Conservation (phyloP, 2,888 invertebrate genomes). For the Metellina segmentata region DNA sequence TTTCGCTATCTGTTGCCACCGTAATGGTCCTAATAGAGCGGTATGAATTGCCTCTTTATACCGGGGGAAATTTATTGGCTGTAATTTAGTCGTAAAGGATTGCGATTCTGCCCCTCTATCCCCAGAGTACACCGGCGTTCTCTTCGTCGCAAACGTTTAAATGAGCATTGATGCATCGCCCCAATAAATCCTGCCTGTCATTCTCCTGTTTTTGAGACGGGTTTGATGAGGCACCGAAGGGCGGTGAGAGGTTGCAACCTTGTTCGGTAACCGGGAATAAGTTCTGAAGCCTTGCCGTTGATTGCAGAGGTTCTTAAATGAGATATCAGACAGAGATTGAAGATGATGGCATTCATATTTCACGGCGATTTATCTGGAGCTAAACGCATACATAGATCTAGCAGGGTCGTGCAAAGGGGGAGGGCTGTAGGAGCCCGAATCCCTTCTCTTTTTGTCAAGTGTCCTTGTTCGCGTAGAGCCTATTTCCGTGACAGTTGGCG, state of each 20-base stretch:
- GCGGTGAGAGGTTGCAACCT: background rate
- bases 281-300: too few relatives aligned
- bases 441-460: too few relatives aligned
- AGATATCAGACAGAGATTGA: too few relatives aligned
- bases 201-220: background rate
- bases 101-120: background rate
- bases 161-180: slow-evolving; percentile 35
- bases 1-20: background rate
- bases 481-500: too few relatives aligned
- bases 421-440: too few relatives aligned
- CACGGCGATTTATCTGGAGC: background rate
- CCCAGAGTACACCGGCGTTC: background rate
- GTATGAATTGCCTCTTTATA: slow-evolving; percentile 56
- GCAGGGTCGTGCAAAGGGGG: too few relatives aligned
- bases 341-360: background rate
- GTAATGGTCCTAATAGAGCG: slow-evolving; percentile 17
- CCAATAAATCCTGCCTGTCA: background rate
- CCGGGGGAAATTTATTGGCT: slow-evolving; percentile 57
- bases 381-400: too few relatives aligned
- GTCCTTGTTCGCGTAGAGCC: too few relatives aligned
- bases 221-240: background rate
- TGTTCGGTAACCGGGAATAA: background rate
- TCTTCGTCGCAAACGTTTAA: slow-evolving; percentile 4
- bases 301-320: too few relatives aligned
- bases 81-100: slow-evolving; percentile 65